These are phyloP conservation scores for Oncorhynchus gorbuscha DNA, from an alignment of 2,113 vertebrate species.

Conservation along the genomic window DNA sequence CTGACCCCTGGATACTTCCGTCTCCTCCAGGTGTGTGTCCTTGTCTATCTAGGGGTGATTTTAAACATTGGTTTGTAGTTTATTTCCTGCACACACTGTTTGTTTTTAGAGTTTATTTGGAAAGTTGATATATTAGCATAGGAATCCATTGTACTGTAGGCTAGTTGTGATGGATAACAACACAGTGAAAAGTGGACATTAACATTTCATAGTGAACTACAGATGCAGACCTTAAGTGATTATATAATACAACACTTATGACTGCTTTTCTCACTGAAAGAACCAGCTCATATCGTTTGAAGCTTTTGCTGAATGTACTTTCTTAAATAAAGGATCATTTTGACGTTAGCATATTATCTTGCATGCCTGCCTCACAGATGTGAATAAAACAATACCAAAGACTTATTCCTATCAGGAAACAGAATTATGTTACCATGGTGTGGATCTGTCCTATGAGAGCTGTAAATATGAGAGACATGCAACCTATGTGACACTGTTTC, in stretches of 20 bases:
- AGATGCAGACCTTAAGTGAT: slow-evolving; percentile 15
- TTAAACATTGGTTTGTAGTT: neutral
- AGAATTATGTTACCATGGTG: neutral
- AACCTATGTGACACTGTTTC: neutral
- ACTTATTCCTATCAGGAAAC: neutral
- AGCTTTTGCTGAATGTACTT: neutral
- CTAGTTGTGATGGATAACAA: no score
- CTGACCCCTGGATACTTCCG: slow-evolving; percentile 89
- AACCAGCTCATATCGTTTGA: neutral
- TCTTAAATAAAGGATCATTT: neutral
- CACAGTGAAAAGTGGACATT: neutral
- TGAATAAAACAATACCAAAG: neutral
- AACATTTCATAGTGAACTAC: slow-evolving; percentile 39
- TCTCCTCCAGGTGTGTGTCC: slow-evolving; percentile 73
- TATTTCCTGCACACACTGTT: no score
- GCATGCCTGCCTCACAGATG: neutral
- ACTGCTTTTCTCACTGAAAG: neutral
- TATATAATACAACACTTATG: slow-evolving; percentile 30
- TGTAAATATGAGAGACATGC: neutral
- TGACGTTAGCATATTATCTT: neutral
- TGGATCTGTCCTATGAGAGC: neutral
- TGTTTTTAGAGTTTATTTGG: no score
- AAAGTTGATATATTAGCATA: no score
- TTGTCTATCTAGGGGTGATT: neutral
- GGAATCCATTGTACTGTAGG: no score